phyloP scores from a whole-genome alignment of 2,113 vertebrate genomes.

The Bubo scandiacus region DNA sequence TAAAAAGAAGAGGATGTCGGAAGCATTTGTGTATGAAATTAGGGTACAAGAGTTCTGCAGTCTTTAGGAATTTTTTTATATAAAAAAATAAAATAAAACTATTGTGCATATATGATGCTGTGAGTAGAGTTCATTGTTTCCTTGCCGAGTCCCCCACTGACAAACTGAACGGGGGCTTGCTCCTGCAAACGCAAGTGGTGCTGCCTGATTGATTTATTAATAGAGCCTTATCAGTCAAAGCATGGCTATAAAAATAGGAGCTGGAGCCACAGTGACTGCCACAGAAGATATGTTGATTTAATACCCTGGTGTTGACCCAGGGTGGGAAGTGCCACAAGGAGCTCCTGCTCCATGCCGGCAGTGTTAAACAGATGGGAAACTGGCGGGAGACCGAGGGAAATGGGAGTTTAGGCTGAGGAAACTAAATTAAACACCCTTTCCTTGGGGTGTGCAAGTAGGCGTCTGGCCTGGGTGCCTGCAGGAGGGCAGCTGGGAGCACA shows the following conservation, averaged over 20 bases:
- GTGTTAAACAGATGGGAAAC: neutral
- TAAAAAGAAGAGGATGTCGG: neutral
- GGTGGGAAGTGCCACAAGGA: neutral
- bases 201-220: neutral
- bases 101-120: conserved; percentile 50
- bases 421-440: neutral
- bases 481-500: neutral
- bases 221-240: neutral
- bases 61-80: conserved; percentile 64
- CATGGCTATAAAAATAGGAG: neutral
- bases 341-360: neutral
- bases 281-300: neutral
- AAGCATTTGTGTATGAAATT: conserved; percentile 25
- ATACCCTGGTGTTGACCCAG: neutral
- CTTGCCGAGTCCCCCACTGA: neutral
- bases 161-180: neutral
- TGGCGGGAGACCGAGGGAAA: neutral
- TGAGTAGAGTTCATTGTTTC: neutral
- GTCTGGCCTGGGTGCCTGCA: neutral
- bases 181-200: neutral
- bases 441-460: neutral
- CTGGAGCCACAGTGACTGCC: neutral
- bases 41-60: conserved; percentile 31
- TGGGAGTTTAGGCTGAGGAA: neutral
- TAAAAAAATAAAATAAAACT: conserved; percentile 68